Evolutionary conservation across 2,113 vertebrate genomes (phyloP).

Genomic region (Colistium nudipinnis): DNA sequence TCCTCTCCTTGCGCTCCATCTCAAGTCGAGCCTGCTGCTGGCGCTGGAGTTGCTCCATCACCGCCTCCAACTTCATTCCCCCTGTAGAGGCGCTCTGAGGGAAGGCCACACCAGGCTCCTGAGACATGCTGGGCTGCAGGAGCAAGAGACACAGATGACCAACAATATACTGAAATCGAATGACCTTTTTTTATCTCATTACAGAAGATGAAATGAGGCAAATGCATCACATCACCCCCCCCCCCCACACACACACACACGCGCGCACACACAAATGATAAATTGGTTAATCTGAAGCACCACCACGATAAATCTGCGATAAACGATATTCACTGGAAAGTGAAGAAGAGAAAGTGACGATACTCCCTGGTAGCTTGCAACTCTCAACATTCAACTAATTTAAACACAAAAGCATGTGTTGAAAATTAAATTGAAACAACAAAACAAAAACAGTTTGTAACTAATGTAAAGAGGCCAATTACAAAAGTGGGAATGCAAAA

Average conservation of each 20-base stretch:
- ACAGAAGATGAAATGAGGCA: not conserved
- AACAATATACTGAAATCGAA: constrained; percentile 32
- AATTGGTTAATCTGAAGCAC: too few species aligned
- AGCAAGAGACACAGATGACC: constrained; percentile 38
- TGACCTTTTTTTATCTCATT: constrained; percentile 15
- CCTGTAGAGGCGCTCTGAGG: constrained; percentile 82
- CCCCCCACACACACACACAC: not conserved
- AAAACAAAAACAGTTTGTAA: not conserved
- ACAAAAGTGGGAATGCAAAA: not conserved
- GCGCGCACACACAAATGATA: not conserved
- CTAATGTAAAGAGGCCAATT: not conserved
- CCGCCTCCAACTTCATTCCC: constrained; percentile 90
- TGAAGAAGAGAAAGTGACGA: too few species aligned
- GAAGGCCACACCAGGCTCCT: constrained; percentile 82
- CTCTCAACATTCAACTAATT: not conserved
- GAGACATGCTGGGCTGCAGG: constrained; percentile 83
- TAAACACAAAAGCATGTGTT: not conserved
- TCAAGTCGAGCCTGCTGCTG: constrained; percentile 87
- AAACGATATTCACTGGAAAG: too few species aligned
- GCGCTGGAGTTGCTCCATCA: constrained; percentile 93
- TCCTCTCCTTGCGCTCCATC: constrained; percentile 91
- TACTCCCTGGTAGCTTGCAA: too few species aligned
- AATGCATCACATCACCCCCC: not conserved
- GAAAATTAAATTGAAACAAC: not conserved
- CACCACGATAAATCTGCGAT: too few species aligned